Conservation (phyloP, 23 tunicate species). For the Styela clava region DNA sequence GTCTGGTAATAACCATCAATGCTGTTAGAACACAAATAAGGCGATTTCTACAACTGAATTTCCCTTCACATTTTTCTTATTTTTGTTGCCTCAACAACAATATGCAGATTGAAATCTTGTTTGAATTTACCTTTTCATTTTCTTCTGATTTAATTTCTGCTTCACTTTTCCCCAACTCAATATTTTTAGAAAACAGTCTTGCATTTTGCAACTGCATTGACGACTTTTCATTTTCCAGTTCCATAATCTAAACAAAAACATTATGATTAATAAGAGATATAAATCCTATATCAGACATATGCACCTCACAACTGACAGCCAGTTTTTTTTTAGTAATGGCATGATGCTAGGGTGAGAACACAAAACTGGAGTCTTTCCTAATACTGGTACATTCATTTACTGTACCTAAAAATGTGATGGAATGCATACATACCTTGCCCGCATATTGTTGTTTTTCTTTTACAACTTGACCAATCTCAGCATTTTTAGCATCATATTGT, state of each 20-base stretch:
- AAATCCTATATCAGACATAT: not conserved
- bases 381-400: no score
- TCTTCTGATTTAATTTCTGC: slow-evolving; percentile 8
- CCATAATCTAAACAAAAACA: not conserved
- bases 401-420: no score
- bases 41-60: no score
- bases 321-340: no score
- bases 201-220: slow-evolving; percentile 10
- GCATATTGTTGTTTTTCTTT: slow-evolving; percentile 37
- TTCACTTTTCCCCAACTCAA: slow-evolving; percentile 9
- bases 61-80: no score
- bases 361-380: no score
- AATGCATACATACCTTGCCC: slow-evolving; percentile 30
- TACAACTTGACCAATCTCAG: slow-evolving; percentile 36
- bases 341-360: no score
- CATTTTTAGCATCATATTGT: slow-evolving; percentile 16
- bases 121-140: slow-evolving; percentile 7
- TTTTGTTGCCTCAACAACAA: no score
- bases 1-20: no score
- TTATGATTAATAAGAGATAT: not conserved
- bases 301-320: no score
- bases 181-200: slow-evolving; percentile 10
- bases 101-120: no score
- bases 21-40: no score
- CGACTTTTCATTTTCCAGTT: slow-evolving; percentile 15